Evolutionary conservation across 2,113 vertebrate species (phyloP).

Genomic region (Pontoporia blainvillei): DNA sequence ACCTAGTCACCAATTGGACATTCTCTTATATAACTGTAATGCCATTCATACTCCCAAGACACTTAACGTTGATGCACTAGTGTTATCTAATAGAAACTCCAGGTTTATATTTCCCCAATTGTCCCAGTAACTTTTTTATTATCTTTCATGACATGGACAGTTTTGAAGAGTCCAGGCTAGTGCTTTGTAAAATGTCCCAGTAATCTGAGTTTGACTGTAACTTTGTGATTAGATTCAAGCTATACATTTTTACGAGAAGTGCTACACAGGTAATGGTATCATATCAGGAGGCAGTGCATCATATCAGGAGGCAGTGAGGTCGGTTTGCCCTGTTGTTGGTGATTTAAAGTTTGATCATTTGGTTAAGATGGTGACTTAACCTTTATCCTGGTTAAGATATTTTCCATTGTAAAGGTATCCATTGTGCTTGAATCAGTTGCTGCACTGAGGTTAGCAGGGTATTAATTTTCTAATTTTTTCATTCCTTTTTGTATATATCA

Average conservation of each 20-base stretch:
- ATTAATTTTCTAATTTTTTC: background rate
- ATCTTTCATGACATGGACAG: background rate
- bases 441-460: background rate
- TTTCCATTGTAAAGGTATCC: background rate
- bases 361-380: background rate
- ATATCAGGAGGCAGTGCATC: background rate
- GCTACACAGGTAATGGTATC: background rate
- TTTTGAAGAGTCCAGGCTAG: background rate
- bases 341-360: background rate
- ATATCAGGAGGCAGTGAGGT: background rate
- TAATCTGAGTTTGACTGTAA: background rate
- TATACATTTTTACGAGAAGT: background rate
- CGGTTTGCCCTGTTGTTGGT: background rate
- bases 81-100: background rate
- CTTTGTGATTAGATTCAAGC: background rate
- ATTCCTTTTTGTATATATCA: background rate
- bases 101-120: background rate
- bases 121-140: background rate
- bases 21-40: background rate
- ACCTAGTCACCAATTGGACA: background rate
- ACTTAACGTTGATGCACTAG: background rate
- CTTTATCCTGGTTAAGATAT: background rate
- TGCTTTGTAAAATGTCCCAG: background rate
- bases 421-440: background rate
- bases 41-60: background rate